These are phyloP conservation scores for Syritta pipiens DNA, from an alignment of 2,888 invertebrate species.

Conservation along the genomic window DNA sequence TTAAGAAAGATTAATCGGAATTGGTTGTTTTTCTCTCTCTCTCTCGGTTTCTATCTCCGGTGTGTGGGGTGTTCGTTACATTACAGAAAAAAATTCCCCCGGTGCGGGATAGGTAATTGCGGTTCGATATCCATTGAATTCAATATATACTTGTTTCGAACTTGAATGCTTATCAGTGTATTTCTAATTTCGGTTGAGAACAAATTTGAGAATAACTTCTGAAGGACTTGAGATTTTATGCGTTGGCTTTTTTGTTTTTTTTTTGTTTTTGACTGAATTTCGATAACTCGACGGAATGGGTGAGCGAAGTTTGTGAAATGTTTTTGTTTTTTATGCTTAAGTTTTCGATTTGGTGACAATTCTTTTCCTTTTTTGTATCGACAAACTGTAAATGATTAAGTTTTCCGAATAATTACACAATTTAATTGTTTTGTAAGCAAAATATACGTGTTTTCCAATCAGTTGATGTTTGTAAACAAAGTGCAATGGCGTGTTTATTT, in stretches of 20 bases:
- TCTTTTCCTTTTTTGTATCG: neutral
- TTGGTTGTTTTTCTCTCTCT: conserved; percentile 18
- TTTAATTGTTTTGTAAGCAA: neutral
- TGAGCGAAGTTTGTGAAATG: conserved; percentile 4
- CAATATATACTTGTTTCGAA: conserved; percentile 53
- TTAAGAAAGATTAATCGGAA: conserved; percentile 49
- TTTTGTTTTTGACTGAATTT: no score
- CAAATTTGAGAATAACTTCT: conserved; percentile 7
- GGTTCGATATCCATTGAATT: conserved; percentile 39
- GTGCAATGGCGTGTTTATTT: no score
- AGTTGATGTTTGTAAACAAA: neutral
- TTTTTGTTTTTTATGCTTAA: neutral
- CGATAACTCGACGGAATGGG: conserved; percentile 23
- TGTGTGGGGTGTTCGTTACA: conserved; percentile 36
- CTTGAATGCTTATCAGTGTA: conserved; percentile 47
- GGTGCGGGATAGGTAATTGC: conserved; percentile 35
- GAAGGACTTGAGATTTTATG: neutral
- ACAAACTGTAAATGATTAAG: no score
- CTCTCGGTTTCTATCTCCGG: conserved; percentile 3
- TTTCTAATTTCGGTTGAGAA: conserved; percentile 40
- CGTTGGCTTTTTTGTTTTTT: neutral
- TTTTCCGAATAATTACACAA: no score
- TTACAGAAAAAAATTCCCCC: conserved; percentile 55
- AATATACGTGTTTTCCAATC: neutral
- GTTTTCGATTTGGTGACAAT: no score